Base-by-base conservation (phyloP, 2,888 invertebrate genomes). In the Hipparchia sbordonii region DNA sequence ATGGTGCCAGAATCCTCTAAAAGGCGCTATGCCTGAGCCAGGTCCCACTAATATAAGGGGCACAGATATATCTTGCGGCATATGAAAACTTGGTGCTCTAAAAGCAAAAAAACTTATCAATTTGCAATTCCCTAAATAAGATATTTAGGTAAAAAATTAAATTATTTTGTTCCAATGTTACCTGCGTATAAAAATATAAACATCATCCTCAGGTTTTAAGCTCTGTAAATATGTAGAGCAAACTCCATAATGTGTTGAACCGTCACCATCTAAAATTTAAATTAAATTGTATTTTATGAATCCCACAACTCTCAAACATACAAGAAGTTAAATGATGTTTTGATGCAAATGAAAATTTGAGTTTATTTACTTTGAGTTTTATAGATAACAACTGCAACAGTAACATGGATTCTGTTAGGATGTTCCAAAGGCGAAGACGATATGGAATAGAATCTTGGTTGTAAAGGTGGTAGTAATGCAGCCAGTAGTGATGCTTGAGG, bases 11-110 rank as follows among this genome's bases (percentile, higher is more conserved):
- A 98, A 98, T 10, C 97, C 97, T 85, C 98, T 95, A 89, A 98
- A 98, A 0, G 99, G 99, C 0, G 98, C 98, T 61, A 99, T 97
- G 2, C 99, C 98, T 0, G 98, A 98, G 39, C 98, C 97, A 0
- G 98, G 98, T 0, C 98, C 98, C 13, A 98, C 96, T 82, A 98
- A 91, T 72, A 99, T 96, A 54, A 98, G 95, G 0, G 98, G 98
- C 66, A 95, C 94, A 57, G 95, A 94, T 57, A 95, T 87, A 81
- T 98, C 96, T 74, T 95, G 93, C 4, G 98, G 98, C 90, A 98
- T 94, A 84, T 98, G 96, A 90, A 98, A 98, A 82, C 95, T 96
- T 8, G 97, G 95, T 51, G 98, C 98, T 85, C 98, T 98, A 87
- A 73, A 93, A 92, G 80, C 39, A 65, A 13, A 68, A 61, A 68